A percentile compares a stretch with the other conserved stretches of the same genome.
Evolutionary conservation across 2,797 vertebrate species (phyloP).

Genomic region (Borostomias antarcticus): DNA sequence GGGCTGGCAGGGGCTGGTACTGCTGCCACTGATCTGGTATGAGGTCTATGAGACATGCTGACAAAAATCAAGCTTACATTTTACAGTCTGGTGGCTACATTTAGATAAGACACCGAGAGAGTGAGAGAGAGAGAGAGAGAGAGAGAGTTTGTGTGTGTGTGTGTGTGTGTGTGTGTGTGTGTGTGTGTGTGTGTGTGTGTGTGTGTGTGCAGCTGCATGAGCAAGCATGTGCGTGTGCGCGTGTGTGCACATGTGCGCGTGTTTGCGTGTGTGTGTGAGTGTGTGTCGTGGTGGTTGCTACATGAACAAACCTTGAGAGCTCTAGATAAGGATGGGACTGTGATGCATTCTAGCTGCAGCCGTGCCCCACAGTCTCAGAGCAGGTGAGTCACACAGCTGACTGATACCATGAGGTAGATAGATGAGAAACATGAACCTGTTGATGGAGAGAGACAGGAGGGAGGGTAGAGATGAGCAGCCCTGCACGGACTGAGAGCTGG

Average conservation of each 20-base stretch:
- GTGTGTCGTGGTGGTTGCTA: slow-evolving; percentile 6
- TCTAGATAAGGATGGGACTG: slow-evolving; percentile 16
- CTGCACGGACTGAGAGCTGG: background rate
- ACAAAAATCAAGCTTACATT: background rate
- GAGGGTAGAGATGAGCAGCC: too few species aligned
- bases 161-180: too few species aligned
- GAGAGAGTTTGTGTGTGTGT: background rate
- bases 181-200: slow-evolving; percentile 7
- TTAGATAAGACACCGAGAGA: slow-evolving; percentile 16
- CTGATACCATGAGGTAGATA: too few species aligned
- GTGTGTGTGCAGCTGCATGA: slow-evolving; percentile 16
- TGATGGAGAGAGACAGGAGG: background rate
- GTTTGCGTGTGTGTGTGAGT: too few species aligned
- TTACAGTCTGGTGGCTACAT: slow-evolving; percentile 15
- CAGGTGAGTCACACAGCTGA: slow-evolving; percentile 16
- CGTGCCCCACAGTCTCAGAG: background rate
- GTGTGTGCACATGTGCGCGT: background rate
- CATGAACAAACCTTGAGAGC: slow-evolving; percentile 12
- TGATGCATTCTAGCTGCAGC: slow-evolving; percentile 9
- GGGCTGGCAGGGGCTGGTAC: background rate
- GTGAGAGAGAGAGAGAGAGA: background rate
- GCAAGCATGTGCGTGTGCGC: slow-evolving; percentile 15
- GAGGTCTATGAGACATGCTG: background rate
- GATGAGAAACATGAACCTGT: too few species aligned
- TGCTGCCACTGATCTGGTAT: background rate